Conservation (phyloP, 2,797 vertebrate genomes). For the Glossophaga mutica region DNA sequence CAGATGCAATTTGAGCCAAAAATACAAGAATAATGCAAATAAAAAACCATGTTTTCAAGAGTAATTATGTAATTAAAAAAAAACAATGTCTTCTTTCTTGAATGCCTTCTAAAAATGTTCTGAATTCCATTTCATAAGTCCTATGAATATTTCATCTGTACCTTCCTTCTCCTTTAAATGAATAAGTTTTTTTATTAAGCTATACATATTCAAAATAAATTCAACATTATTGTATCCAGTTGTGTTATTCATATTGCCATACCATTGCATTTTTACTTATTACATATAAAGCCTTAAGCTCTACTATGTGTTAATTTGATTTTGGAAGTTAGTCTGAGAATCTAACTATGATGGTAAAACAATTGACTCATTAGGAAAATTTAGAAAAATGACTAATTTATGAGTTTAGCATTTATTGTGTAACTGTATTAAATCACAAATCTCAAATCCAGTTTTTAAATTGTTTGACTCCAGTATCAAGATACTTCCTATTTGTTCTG, state of each 20-base stretch:
- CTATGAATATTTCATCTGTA: neutral
- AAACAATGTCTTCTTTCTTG: neutral
- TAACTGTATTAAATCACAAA: neutral
- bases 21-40: neutral
- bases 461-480: neutral
- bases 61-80: neutral
- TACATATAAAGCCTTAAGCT: neutral
- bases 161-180: neutral
- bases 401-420: neutral
- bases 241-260: neutral
- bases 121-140: neutral
- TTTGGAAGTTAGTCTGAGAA: constrained; percentile 22
- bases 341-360: neutral
- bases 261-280: neutral
- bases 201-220: neutral
- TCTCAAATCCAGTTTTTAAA: neutral
- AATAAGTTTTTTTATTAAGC: neutral
- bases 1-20: neutral
- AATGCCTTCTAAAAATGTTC: neutral
- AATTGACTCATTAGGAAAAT: neutral
- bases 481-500: neutral
- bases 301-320: neutral
- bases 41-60: neutral
- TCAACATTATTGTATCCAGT: neutral
- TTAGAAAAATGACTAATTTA: neutral